phyloP scores from a whole-genome alignment of 2,888 invertebrate genomes.

The Urechis unicinctus region DNA sequence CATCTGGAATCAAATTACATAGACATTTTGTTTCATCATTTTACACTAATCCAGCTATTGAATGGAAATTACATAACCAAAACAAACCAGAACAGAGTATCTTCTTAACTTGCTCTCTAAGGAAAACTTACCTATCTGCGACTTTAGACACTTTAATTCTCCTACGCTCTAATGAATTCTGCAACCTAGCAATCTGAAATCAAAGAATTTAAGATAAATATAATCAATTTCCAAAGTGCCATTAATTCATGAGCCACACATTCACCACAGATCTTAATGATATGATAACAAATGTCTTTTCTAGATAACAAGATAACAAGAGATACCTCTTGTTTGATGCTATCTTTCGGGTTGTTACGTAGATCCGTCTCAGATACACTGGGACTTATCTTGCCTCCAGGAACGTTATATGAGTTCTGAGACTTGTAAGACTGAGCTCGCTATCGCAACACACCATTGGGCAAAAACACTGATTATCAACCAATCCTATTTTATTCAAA shows the following conservation, averaged over 20 bases:
- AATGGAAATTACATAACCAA: no score
- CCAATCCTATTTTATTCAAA: no score
- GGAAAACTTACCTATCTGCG: slow-evolving; percentile 37
- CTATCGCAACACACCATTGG: no score
- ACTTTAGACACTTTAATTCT: slow-evolving; percentile 48
- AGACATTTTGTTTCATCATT: no score
- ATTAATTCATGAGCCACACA: slow-evolving; percentile 1
- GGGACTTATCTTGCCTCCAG: slow-evolving; percentile 59
- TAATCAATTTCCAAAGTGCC: not conserved
- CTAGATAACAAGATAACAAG: no score
- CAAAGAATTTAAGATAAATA: not conserved
- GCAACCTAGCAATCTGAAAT: slow-evolving; percentile 62
- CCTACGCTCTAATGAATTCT: slow-evolving; percentile 66
- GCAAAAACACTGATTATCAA: no score
- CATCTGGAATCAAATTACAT: no score
- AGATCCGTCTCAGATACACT: slow-evolving; percentile 55
- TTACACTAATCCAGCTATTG: no score
- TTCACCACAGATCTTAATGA: not conserved
- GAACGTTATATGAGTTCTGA: slow-evolving; percentile 35
- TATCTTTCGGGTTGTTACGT: slow-evolving; percentile 44
- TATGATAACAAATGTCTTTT: no score
- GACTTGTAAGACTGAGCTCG: no score
- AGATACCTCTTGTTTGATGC: slow-evolving; percentile 59
- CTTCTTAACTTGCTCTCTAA: not conserved
- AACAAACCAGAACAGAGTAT: not conserved